phyloP scores from a whole-genome alignment of 2,888 invertebrate species.

The Epinotia brunnichana region DNA sequence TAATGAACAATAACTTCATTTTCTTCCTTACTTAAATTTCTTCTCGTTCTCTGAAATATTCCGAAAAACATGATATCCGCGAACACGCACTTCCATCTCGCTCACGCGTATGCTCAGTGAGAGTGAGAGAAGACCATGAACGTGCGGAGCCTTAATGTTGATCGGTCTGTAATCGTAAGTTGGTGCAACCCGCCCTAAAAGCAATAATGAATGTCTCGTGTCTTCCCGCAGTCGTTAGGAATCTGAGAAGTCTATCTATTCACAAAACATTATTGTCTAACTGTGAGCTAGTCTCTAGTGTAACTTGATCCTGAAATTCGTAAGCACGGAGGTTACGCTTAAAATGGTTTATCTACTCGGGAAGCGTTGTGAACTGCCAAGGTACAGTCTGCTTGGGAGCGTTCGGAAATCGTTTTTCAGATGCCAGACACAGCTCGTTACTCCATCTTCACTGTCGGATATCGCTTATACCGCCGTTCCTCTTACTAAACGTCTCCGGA shows the following conservation, averaged over 20 bases:
- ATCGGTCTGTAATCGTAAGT: too few species aligned
- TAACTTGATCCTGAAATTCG: not conserved
- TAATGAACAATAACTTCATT: too few species aligned
- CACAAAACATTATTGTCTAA: not conserved
- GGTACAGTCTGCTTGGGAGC: not conserved
- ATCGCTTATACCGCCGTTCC: conserved; percentile 18
- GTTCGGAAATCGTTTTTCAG: conserved; percentile 14
- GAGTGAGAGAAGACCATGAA: too few species aligned
- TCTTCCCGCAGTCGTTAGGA: not conserved
- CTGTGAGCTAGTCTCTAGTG: not conserved
- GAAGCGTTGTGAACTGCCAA: not conserved
- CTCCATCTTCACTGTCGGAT: conserved; percentile 21
- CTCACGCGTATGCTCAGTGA: too few species aligned
- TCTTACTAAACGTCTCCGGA: conserved; percentile 25
- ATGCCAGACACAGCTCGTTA: conserved; percentile 20
- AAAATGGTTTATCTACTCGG: not conserved
- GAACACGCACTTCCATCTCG: too few species aligned
- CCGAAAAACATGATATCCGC: too few species aligned
- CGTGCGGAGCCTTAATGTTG: too few species aligned
- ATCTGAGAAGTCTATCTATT: not conserved
- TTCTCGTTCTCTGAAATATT: too few species aligned
- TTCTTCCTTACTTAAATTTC: too few species aligned
- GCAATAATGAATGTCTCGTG: not conserved
- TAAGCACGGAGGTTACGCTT: not conserved
- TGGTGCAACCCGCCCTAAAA: too few species aligned